Evolutionary conservation across 2,888 invertebrate genomes (phyloP).

Genomic region (Oscheius sp.): DNA sequence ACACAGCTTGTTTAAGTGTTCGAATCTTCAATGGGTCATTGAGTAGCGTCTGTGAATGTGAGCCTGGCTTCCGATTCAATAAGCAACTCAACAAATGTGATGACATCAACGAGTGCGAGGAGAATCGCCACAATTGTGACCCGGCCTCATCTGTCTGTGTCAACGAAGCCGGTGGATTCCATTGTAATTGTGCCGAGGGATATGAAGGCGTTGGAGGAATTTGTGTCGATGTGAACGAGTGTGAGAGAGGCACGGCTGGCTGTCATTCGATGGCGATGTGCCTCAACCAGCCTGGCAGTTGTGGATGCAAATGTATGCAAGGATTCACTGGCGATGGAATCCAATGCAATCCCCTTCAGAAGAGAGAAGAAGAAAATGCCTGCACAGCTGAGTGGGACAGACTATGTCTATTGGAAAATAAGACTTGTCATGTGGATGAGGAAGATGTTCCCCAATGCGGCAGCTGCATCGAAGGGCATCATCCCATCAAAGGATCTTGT

Average conservation of each 20-base stretch:
- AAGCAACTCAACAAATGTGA: conserved; percentile 43
- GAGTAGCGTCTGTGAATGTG: conserved; percentile 61
- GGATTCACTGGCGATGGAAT: conserved; percentile 62
- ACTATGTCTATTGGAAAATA: conserved; percentile 60
- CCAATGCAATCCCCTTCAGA: conserved; percentile 44
- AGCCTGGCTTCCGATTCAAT: conserved; percentile 55
- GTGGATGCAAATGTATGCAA: conserved; percentile 83
- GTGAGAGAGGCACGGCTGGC: conserved; percentile 53
- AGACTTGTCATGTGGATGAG: conserved; percentile 65
- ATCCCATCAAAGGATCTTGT: conserved; percentile 64
- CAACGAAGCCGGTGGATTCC: conserved; percentile 86
- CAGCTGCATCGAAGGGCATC: conserved; percentile 61
- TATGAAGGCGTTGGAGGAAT: conserved; percentile 81
- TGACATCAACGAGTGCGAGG: conserved; percentile 66
- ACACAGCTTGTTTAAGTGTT: conserved; percentile 51
- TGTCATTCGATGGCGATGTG: conserved; percentile 60
- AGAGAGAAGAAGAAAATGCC: conserved; percentile 29
- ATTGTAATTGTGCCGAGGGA: conserved; percentile 86
- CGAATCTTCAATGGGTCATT: conserved; percentile 52
- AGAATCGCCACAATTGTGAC: conserved; percentile 63
- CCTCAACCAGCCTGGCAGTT: conserved; percentile 73
- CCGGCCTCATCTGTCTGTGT: conserved; percentile 80
- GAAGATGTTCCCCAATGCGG: conserved; percentile 68
- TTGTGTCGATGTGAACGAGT: conserved; percentile 60
- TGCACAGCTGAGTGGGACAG: conserved; percentile 62